Evolutionary conservation across 2,113 vertebrate genomes (phyloP).

Genomic region (Pongo abelii): DNA sequence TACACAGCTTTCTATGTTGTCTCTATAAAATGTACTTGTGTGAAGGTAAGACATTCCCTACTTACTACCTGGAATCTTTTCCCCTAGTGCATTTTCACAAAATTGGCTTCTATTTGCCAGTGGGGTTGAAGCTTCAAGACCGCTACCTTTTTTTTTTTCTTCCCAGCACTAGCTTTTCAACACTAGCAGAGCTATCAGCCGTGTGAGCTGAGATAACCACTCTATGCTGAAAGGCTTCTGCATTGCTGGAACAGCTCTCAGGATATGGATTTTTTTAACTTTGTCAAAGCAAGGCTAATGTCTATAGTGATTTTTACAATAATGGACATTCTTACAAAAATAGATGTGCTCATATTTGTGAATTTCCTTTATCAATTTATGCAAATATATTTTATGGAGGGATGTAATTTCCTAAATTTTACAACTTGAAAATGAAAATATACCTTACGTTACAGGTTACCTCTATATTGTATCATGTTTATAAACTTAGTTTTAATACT

Average conservation of each 20-base stretch:
- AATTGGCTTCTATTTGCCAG: constrained; percentile 24
- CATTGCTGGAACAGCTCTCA: not conserved
- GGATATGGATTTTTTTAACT: constrained; percentile 25
- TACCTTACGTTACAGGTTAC: not conserved
- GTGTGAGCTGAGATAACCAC: not conserved
- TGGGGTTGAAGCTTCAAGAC: constrained; percentile 5
- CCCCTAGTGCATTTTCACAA: not conserved
- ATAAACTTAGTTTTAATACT: not conserved
- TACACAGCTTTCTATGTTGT: not conserved
- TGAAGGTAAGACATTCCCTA: not conserved
- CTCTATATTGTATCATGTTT: not conserved
- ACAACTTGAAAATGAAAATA: not conserved
- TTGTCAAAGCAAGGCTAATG: not conserved
- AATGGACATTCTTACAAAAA: constrained; percentile 45
- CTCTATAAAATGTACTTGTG: not conserved
- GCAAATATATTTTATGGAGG: not conserved
- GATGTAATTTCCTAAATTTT: not conserved
- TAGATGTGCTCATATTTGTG: not conserved
- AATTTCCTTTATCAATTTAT: fast-evolving
- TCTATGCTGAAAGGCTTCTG: not conserved
- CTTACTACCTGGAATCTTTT: not conserved
- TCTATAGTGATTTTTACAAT: constrained; percentile 28
- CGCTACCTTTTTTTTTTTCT: not conserved
- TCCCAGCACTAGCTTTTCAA: constrained; percentile 42
- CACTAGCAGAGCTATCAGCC: constrained; percentile 20